These are phyloP conservation scores for Phoenicopterus ruber DNA, from an alignment of 2,113 vertebrate genomes.

Conservation along the genomic window DNA sequence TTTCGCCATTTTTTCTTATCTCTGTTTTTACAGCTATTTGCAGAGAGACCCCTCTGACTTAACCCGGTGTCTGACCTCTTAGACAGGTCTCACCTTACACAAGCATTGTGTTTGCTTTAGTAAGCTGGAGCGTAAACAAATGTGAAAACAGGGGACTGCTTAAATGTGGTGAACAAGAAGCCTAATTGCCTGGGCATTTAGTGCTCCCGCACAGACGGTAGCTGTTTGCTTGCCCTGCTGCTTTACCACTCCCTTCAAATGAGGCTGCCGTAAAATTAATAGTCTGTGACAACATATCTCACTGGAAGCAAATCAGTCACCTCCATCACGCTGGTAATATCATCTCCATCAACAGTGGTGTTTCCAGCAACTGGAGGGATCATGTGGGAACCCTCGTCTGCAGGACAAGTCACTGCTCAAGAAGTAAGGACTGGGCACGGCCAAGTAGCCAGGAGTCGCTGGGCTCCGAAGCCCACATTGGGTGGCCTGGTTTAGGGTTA, in stretches of 20 bases:
- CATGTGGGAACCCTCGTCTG: rapidly evolving
- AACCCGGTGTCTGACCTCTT: background rate
- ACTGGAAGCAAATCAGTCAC: slow-evolving; percentile 7
- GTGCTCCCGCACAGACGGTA: background rate
- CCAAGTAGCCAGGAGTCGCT: background rate
- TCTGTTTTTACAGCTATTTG: background rate
- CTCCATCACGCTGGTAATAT: background rate
- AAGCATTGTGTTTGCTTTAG: background rate
- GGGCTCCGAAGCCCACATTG: background rate
- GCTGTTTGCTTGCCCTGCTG: slow-evolving; percentile 11
- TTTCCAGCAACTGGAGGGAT: background rate
- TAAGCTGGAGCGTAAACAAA: background rate
- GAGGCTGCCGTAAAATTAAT: slow-evolving; percentile 41
- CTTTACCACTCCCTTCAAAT: slow-evolving; percentile 25
- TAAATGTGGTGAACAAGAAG: background rate
- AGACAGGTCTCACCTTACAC: background rate
- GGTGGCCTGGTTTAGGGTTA: background rate
- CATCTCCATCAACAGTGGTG: background rate
- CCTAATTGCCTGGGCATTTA: background rate
- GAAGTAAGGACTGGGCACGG: background rate
- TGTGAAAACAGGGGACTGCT: background rate
- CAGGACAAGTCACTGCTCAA: background rate
- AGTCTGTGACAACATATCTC: slow-evolving; percentile 23
- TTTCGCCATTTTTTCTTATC: background rate
- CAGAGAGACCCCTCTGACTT: background rate